Percentiles rank a stretch among this genome's conserved stretches.
phyloP scores from a whole-genome alignment of 2,888 invertebrate species.

The Celastrina argiolus region DNA sequence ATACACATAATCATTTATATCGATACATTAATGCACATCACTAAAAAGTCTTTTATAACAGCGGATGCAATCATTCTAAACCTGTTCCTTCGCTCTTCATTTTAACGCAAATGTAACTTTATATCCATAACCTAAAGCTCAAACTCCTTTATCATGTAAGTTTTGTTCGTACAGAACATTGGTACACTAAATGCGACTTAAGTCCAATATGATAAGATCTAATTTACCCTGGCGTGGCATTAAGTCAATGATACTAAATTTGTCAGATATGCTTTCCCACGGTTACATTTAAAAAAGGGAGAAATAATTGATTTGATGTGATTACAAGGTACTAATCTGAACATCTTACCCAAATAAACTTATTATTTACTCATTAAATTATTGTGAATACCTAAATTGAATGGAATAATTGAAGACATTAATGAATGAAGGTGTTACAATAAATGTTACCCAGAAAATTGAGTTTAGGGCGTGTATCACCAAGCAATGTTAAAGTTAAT shows the following conservation, averaged over 20 bases:
- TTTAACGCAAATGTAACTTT: neutral
- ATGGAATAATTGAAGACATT: too few relatives aligned
- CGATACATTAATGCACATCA: neutral
- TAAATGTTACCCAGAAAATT: too few relatives aligned
- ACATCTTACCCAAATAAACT: neutral
- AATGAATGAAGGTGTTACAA: too few relatives aligned
- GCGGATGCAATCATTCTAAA: constrained; percentile 28
- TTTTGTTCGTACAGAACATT: neutral
- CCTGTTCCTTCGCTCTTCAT: neutral
- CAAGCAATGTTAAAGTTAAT: too few relatives aligned
- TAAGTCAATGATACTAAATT: constrained; percentile 18
- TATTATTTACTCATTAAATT: neutral
- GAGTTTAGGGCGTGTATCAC: too few relatives aligned
- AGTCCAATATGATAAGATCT: fast-evolving
- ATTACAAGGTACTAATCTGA: constrained; percentile 6
- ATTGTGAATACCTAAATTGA: too few relatives aligned
- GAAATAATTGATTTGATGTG: constrained; percentile 12
- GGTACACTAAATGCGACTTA: neutral
- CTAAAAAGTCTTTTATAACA: constrained; percentile 16
- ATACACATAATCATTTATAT: neutral
- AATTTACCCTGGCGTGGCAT: neutral
- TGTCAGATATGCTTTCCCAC: constrained; percentile 9
- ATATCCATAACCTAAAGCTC: neutral
- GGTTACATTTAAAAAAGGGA: constrained; percentile 7
- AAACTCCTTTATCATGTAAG: neutral